Evolutionary conservation across 2,797 vertebrate species (phyloP).

Genomic region (Chloroceryle amazona): DNA sequence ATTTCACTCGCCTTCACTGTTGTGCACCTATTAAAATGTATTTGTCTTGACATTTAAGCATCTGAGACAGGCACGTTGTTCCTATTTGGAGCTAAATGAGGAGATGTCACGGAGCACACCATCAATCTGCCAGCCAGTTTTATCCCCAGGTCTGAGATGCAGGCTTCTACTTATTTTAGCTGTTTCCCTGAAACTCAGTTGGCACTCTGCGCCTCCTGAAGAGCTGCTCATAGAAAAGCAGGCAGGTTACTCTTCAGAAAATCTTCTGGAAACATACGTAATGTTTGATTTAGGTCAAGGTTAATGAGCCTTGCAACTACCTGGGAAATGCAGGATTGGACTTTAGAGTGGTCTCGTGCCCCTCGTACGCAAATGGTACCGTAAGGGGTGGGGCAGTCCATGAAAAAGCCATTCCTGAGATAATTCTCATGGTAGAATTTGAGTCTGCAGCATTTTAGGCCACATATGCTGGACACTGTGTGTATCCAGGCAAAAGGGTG

Average conservation of each 20-base stretch:
- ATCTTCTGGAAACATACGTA: background rate
- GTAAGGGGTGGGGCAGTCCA: background rate
- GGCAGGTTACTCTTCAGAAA: background rate
- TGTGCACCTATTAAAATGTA: background rate
- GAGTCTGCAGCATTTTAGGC: background rate
- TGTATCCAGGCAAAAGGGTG: background rate
- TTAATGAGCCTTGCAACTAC: background rate
- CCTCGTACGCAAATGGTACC: fast-evolving
- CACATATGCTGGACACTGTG: background rate
- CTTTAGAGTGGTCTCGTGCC: fast-evolving
- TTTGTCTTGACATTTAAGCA: background rate
- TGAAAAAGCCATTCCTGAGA: background rate
- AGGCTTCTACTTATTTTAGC: background rate
- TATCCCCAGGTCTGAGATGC: background rate
- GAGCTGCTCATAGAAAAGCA: background rate
- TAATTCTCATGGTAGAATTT: background rate
- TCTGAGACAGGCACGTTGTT: background rate
- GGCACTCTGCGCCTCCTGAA: background rate
- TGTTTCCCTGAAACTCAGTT: background rate
- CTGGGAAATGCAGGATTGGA: background rate
- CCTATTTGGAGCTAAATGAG: background rate
- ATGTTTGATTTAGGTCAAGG: background rate
- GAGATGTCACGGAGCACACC: background rate
- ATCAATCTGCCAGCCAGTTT: background rate
- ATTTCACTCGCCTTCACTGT: background rate